Evolutionary conservation across 2,113 vertebrate genomes (phyloP).

Genomic region (Psophia crepitans): DNA sequence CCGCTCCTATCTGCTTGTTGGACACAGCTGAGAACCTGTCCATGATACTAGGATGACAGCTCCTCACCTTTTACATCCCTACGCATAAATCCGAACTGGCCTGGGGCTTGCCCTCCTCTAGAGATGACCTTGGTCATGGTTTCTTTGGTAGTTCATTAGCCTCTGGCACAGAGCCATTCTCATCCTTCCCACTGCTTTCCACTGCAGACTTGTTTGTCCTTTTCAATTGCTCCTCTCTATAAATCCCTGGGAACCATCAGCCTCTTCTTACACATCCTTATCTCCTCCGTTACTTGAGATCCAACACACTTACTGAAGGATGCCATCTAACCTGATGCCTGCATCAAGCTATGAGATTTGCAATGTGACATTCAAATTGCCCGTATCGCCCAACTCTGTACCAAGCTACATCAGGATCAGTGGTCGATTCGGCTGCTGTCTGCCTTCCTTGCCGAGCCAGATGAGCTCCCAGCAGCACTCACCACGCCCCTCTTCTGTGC

Average conservation of each 20-base stretch:
- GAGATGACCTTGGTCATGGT: neutral
- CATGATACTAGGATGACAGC: neutral
- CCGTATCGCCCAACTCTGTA: neutral
- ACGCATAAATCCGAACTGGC: neutral
- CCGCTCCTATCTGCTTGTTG: neutral
- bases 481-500: neutral
- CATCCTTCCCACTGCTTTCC: neutral
- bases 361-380: slow-evolving; percentile 5
- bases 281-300: neutral
- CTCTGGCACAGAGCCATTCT: neutral
- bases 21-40: neutral
- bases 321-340: neutral
- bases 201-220: neutral
- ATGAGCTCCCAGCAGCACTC: neutral
- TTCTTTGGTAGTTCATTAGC: neutral
- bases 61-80: neutral
- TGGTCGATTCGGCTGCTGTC: neutral
- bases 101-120: neutral
- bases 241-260: neutral
- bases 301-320: neutral
- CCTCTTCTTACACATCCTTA: neutral
- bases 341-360: neutral
- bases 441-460: neutral
- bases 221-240: neutral
- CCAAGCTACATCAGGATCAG: neutral